These are phyloP conservation scores for Marasmarcha lunaedactyla DNA, from an alignment of 2,888 invertebrate genomes.

Conservation along the genomic window DNA sequence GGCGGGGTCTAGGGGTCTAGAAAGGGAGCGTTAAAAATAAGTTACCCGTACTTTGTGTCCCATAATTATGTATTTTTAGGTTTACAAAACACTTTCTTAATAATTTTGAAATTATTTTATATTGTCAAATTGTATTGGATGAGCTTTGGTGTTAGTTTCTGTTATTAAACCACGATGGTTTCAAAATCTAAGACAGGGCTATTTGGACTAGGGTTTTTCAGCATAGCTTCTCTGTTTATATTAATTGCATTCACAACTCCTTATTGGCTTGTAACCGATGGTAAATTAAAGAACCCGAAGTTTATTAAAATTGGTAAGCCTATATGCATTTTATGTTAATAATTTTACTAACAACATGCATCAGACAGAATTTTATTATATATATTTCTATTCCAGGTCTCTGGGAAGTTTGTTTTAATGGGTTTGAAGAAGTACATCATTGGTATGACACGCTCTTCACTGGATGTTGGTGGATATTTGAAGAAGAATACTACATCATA, in stretches of 20 bases:
- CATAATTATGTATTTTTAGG: no score
- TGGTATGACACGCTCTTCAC: conserved; percentile 86
- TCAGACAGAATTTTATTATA: no score
- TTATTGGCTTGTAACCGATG: conserved; percentile 89
- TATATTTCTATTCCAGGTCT: conserved; percentile 73
- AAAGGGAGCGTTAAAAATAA: no score
- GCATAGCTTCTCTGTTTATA: conserved; percentile 76
- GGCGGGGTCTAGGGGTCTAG: no score
- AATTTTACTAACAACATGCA: no score
- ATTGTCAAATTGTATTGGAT: no score
- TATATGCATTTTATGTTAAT: no score
- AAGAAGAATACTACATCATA: conserved; percentile 96
- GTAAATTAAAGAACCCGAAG: conserved; percentile 79
- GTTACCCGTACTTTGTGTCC: no score
- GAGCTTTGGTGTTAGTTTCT: no score
- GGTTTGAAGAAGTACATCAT: conserved; percentile 87
- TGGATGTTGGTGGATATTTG: conserved; percentile 97
- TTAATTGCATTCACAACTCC: conserved; percentile 88
- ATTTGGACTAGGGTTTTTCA: conserved; percentile 75
- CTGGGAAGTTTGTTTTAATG: conserved; percentile 94
- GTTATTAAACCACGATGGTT: conserved; percentile 37
- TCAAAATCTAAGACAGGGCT: conserved; percentile 75
- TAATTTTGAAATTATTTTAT: no score
- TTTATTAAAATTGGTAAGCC: conserved; percentile 82
- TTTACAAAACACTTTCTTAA: no score